Evolutionary conservation across 2,888 invertebrate genomes (phyloP), one percentile per base, ranked within the genome.

Genomic region (Myopa tessellatipennis): DNA sequence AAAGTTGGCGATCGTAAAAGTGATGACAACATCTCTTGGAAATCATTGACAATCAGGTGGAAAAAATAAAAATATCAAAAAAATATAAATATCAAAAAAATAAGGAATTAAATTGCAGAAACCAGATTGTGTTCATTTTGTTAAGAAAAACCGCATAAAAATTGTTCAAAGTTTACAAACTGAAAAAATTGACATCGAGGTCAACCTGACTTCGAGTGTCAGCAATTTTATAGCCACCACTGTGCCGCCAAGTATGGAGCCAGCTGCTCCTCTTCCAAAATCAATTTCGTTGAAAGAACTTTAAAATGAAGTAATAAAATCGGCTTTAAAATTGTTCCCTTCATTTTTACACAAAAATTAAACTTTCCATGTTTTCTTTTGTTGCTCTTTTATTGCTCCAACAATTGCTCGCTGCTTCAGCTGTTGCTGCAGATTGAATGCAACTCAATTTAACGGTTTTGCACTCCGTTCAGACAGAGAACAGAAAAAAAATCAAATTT

Each of bases 401-500:
- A 36, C 65, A n/a, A 14, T 38, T 50, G 40, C 34, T 55, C 26
- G 26, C 26, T 26, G 1, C 26, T 26, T 26, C 26, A 26, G 26
- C 26, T 26, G 26, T 26, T 55, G 12, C 34, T 10, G 10, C 55
- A 58, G 75, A 76, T 75, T 69, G 63, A 69, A 61, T 76, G 69
- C 76, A 70, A 61, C 74, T 77, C 58, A 77, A 79, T 76, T 69
- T 79, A 79, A 79, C 79, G 79, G 79, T 73, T 76, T 77, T 69
- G 70, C 50, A 75, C 63, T 69, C 72, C 52, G 38, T 45, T 40
- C 71, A 71, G 45, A 58, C 36, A 55, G 10, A 58, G 4, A 26
- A 26, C 26, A 26, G 26, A 26, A 26, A 26, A 26, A 26, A 26
- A 26, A 26, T 26, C 26, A n/a, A 55, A 74, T 74, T 34, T 65